Evolutionary conservation across 2,113 vertebrate genomes (phyloP).

Genomic region (Misgurnus anguillicaudatus): DNA sequence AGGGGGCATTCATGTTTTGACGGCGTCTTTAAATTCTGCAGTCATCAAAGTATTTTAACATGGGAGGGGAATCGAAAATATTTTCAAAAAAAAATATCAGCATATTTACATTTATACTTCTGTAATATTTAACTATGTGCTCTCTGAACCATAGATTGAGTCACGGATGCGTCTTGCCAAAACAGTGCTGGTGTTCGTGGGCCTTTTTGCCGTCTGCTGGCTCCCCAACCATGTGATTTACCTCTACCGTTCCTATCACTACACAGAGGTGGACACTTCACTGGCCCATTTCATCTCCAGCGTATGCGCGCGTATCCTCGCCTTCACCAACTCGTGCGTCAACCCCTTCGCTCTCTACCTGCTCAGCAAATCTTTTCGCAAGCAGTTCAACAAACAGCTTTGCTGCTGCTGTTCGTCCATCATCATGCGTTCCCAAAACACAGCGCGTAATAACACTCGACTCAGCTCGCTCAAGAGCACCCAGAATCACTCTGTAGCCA

Average conservation of each 20-base stretch:
- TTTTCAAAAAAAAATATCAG: no score
- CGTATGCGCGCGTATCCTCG: conserved; percentile 87
- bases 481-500: conserved; percentile 81
- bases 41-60: no score
- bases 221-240: conserved; percentile 93
- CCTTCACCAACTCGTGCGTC: conserved; percentile 94
- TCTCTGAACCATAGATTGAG: conserved; percentile 77
- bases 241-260: conserved; percentile 93
- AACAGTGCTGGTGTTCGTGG: conserved; percentile 93
- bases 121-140: conserved; percentile 11
- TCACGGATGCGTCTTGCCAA: conserved; percentile 93
- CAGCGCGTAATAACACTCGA: conserved; percentile 75
- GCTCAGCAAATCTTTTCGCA: conserved; percentile 92
- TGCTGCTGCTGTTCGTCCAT: conserved; percentile 78
- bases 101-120: no score
- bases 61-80: no score
- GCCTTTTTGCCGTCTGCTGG: conserved; percentile 94
- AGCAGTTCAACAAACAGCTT: conserved; percentile 92
- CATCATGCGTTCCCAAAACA: conserved; percentile 73
- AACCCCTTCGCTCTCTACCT: conserved; percentile 96
- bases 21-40: no score
- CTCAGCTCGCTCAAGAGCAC: conserved; percentile 90
- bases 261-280: conserved; percentile 92
- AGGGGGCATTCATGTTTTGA: no score
- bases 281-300: conserved; percentile 86